Base-by-base conservation (phyloP, 2,113 vertebrate species). In the Ceyx melanurus region DNA sequence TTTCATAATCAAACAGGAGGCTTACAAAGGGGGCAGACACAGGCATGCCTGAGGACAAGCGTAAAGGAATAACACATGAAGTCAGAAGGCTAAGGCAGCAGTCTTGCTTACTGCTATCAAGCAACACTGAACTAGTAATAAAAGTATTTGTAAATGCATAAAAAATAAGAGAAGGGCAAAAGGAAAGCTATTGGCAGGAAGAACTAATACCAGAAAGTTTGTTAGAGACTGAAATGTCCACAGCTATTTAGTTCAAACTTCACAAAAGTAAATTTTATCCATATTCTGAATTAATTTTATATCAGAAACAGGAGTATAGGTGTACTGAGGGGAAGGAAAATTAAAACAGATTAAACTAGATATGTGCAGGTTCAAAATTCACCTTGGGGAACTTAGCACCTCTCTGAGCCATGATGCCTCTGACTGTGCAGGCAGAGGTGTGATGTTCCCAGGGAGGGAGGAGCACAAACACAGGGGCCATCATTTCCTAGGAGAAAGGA, bases 401-500 rank as follows among this genome's bases (percentile, higher is more conserved):
- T 40, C 26, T 60, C 43, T 26, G 31, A 58, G 29, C 46, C 26
- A 15, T 16, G 37, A 51, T 25, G 9, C 10, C 43, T 80, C 35
- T 62, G 42, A n/a, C 5, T 21, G 35, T 21, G n/a, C 6, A 5
- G 26, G 35, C 35, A 48, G 40, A 46, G 0, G 2, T 67, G 26
- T 1, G 2, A 15, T 7, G 13, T 12, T 15, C 28, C 29, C 3
- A 0, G 50, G 42, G 19, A 35, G 2, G 33, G 40, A 88, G 35
- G 28, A 65, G 28, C 26, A 43, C 25, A 43, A 50, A 64, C 15
- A n/a, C 43, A 64, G 42, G 71, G 9, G 15, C 6, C 42, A 48
- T 42, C 29, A 17, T 45, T 57, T 58, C 50, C 4, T 0, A 37
- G 35, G 58, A 26, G 70, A 74, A 74, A 48, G 6, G 31, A n/a